Base-by-base conservation (phyloP, 2,113 vertebrate species). In the Pycnonotus jocosus region DNA sequence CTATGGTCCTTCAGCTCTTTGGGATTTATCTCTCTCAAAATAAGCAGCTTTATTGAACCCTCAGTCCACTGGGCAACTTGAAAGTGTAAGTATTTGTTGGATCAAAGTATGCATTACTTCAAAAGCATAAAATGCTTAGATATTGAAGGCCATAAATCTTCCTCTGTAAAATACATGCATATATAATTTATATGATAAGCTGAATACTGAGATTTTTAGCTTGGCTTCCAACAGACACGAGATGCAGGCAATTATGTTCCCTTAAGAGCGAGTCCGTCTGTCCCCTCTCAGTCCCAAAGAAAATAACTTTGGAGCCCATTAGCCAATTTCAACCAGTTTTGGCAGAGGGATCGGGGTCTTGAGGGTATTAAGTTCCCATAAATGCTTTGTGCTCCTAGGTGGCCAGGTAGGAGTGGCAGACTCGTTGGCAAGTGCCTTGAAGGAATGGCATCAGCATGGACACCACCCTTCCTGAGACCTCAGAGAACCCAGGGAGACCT, bases 111-210 rank as follows among this genome's bases (percentile, higher is more conserved):
- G 44, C 82, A 95, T 97, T 83, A 92, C 94, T 97, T 96, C 93
- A 92, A 97, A 97, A 84, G 88, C 90, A 95, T 56, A 28, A 88
- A 95, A 94, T 96, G 93, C 92, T 72, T 74, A 74, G 80, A 94
- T 93, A 94, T 86, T 96, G 93, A 95, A 95, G 69, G 90, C 72
- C 93, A 94, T 96, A 96, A 96, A 95, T 96, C 92, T 97, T 90
- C 25, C 86, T 31, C 81, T 93, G 89, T 79, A 81, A 84, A 95
- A 96, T 95, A 83, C 42, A 78, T 6, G 86, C 91, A 92, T 97
- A 83, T 93, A 94, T 95, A 94, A 93, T 95, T 94, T 93, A 90
- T 94, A 93, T 62, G 86, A 95, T 97, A 95, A 97, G 92, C 72
- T 91, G 91, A 93, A 92, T 86, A 78, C 80, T 2, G 91, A 81